Percentiles rank a stretch among this genome's conserved stretches.
phyloP scores from a whole-genome alignment of 2,888 invertebrate genomes.

The Branchellion lobata region DNA sequence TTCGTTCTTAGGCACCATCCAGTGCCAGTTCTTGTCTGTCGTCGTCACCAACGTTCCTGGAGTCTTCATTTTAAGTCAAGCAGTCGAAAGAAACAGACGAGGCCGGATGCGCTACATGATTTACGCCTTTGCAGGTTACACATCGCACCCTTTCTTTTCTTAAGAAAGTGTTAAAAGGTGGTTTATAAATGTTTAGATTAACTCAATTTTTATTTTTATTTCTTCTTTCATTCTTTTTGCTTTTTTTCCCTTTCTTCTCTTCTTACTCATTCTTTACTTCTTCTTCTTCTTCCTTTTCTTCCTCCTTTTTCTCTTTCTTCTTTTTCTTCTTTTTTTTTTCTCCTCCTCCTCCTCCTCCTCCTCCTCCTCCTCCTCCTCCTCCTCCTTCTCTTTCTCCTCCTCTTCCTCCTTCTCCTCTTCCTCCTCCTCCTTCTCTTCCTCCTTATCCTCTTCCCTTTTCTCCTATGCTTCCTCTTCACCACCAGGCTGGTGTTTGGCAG shows the following conservation, averaged over 20 bases:
- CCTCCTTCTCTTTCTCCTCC: slow-evolving; percentile 2
- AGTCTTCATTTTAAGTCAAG: neutral
- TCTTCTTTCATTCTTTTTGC: too few relatives aligned
- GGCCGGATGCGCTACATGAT: slow-evolving; percentile 41
- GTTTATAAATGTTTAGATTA: too few relatives aligned
- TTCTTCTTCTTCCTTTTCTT: neutral
- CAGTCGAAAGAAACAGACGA: slow-evolving; percentile 21
- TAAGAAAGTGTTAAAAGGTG: too few relatives aligned
- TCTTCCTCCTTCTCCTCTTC: slow-evolving; percentile 1
- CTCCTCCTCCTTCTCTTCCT: neutral
- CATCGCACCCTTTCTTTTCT: too few relatives aligned
- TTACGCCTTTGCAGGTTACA: slow-evolving; percentile 27
- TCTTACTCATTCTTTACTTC: neutral
- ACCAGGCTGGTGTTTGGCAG: neutral
- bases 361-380: neutral
- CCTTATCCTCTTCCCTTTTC: too few relatives aligned
- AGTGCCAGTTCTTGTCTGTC: neutral
- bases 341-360: neutral
- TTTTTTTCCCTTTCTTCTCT: too few relatives aligned
- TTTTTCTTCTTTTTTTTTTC: neutral
- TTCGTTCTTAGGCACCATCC: neutral
- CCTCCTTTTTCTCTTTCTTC: neutral
- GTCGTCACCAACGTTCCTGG: slow-evolving; percentile 17
- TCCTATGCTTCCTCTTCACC: too few relatives aligned
- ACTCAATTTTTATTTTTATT: too few relatives aligned